Conservation (phyloP, 2,888 invertebrate genomes). For the Mantis religiosa region DNA sequence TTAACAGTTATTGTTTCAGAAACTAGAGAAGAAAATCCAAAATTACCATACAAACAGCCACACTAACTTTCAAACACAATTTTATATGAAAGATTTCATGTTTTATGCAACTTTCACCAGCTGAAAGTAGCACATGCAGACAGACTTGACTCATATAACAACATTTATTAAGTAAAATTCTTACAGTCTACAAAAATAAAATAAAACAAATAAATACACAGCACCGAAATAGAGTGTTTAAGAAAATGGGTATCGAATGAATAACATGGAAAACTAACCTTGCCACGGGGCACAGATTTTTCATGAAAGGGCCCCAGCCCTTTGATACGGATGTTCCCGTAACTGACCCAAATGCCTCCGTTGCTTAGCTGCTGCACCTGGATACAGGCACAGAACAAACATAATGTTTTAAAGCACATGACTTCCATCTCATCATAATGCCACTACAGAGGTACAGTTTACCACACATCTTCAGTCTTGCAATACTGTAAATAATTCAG, state of each 20-base stretch:
- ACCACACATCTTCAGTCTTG: not conserved
- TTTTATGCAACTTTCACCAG: not conserved
- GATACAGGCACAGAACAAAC: constrained; percentile 36
- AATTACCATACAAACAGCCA: not conserved
- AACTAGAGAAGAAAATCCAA: not conserved
- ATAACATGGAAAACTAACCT: constrained; percentile 42
- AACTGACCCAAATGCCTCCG: constrained; percentile 80
- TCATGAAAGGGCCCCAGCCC: constrained; percentile 79
- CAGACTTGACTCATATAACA: not conserved
- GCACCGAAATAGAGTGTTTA: not conserved
- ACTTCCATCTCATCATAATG: constrained; percentile 1
- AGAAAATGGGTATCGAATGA: constrained; percentile 13
- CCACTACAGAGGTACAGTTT: not conserved
- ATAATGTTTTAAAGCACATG: constrained; percentile 27
- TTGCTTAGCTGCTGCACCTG: constrained; percentile 81
- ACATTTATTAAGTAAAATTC: not conserved
- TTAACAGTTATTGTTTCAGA: not conserved
- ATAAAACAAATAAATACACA: constrained; percentile 2
- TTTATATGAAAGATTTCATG: not conserved
- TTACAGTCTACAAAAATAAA: not conserved
- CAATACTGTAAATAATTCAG: not conserved
- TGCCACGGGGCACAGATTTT: constrained; percentile 43
- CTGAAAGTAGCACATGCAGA: not conserved
- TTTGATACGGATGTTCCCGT: constrained; percentile 97
- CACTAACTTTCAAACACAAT: not conserved